phyloP scores from a whole-genome alignment of 2,888 invertebrate genomes.

The Acanthopleura granulata region DNA sequence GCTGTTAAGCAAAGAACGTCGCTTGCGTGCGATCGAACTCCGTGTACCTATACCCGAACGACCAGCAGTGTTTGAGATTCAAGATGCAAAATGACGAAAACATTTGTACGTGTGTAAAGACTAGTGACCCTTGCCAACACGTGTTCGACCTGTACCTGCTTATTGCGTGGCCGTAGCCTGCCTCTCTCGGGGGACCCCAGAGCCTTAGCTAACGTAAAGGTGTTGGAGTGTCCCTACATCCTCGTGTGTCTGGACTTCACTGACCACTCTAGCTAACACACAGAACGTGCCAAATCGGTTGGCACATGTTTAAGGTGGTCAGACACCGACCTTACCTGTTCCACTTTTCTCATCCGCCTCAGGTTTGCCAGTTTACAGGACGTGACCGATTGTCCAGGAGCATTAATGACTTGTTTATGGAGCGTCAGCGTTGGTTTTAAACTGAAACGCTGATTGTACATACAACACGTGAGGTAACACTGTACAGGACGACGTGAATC shows the following conservation, averaged over 20 bases:
- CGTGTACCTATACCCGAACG: no score
- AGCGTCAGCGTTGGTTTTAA: background rate
- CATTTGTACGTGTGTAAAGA: background rate
- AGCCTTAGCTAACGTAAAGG: background rate
- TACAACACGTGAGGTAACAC: no score
- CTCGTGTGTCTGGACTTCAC: background rate
- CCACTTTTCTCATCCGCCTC: background rate
- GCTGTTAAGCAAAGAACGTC: no score
- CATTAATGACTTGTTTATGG: background rate
- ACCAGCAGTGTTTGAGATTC: no score
- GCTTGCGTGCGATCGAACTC: no score
- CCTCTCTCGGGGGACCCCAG: background rate
- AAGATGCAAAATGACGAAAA: no score
- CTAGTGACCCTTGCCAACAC: slow-evolving; percentile 1
- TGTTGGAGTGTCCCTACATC: no score
- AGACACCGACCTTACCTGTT: background rate
- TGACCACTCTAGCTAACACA: background rate
- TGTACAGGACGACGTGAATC: no score
- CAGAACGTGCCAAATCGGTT: background rate
- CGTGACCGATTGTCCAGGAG: background rate
- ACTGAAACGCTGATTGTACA: no score
- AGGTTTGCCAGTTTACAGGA: background rate
- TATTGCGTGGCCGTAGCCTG: background rate
- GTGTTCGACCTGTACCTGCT: background rate
- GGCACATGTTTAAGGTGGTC: background rate